phyloP scores from a whole-genome alignment of 2,888 invertebrate species.

The Drosophila kuntzei region DNA sequence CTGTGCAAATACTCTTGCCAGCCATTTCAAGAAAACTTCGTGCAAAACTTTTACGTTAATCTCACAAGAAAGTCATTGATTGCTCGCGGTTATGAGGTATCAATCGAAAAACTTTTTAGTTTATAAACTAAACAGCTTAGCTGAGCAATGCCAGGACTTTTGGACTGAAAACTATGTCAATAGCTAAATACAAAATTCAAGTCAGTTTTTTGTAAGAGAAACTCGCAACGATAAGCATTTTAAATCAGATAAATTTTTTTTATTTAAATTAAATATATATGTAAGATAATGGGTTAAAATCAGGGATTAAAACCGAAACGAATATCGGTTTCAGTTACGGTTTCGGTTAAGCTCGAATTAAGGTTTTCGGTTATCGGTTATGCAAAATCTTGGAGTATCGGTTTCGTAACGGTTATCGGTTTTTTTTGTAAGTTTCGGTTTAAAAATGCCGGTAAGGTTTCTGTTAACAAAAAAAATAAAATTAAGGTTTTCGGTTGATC shows the following conservation, averaged over 20 bases:
- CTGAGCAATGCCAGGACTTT: background rate
- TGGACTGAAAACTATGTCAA: background rate
- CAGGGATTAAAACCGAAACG: too few species aligned
- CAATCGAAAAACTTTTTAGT: constrained; percentile 19
- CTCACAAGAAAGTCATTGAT: constrained; percentile 13
- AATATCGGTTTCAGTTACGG: too few species aligned
- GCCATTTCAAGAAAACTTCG: constrained; percentile 1
- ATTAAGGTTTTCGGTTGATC: too few species aligned
- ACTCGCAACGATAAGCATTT: background rate
- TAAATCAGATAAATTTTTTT: too few species aligned
- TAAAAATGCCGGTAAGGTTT: too few species aligned
- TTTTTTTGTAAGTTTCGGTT: too few species aligned
- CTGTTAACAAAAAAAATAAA: too few species aligned
- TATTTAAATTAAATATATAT: background rate
- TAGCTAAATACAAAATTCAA: background rate
- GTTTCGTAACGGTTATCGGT: too few species aligned
- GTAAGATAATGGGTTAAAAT: too few species aligned
- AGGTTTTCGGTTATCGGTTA: too few species aligned
- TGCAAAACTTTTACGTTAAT: constrained; percentile 8
- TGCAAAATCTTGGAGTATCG: too few species aligned
- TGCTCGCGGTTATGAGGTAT: constrained; percentile 24
- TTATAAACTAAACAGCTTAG: constrained; percentile 14
- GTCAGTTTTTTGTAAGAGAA: background rate
- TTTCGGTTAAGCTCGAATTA: too few species aligned
- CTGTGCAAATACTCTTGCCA: constrained; percentile 29